A percentile compares a stretch with the other conserved stretches of the same genome.
Evolutionary conservation across 2,113 vertebrate genomes (phyloP).

Genomic region (Tretioscincus oriximinensis): DNA sequence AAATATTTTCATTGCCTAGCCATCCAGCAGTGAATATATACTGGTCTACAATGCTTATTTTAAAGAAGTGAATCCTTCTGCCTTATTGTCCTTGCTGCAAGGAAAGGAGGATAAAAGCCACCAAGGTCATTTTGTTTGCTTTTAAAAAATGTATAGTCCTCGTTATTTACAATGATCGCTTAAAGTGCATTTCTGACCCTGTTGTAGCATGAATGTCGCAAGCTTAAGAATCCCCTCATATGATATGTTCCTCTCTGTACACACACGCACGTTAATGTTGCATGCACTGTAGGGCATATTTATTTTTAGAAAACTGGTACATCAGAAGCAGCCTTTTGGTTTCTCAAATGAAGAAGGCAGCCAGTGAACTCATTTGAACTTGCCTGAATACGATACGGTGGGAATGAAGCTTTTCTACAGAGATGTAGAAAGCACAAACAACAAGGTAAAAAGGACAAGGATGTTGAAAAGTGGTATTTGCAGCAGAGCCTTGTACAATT

Average conservation of each 20-base stretch:
- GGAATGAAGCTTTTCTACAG: not conserved
- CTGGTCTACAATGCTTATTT: conserved; percentile 52
- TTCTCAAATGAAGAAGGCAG: conserved; percentile 19
- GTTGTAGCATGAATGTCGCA: not conserved
- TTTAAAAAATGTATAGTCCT: not conserved
- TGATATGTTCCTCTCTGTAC: conserved; percentile 9
- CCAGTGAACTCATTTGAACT: not conserved
- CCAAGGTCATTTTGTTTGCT: conserved; percentile 28
- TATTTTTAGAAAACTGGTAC: conserved; percentile 30
- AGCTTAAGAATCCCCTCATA: not conserved
- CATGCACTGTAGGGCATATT: conserved; percentile 21
- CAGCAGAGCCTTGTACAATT: no score
- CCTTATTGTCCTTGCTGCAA: conserved; percentile 33
- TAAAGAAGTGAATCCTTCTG: conserved; percentile 46
- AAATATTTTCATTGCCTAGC: conserved; percentile 50
- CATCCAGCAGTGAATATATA: conserved; percentile 54
- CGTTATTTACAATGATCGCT: conserved; percentile 32
- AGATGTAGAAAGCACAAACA: not conserved
- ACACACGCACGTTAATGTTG: conserved; percentile 21
- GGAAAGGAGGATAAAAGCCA: conserved; percentile 23
- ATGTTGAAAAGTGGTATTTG: not conserved
- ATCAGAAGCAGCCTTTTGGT: conserved; percentile 20
- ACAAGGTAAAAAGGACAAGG: not conserved
- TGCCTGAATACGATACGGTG: not conserved
- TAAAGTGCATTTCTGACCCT: not conserved